These are phyloP conservation scores for Epinephelus lanceolatus DNA, from an alignment of 2,113 vertebrate genomes.

Conservation along the genomic window DNA sequence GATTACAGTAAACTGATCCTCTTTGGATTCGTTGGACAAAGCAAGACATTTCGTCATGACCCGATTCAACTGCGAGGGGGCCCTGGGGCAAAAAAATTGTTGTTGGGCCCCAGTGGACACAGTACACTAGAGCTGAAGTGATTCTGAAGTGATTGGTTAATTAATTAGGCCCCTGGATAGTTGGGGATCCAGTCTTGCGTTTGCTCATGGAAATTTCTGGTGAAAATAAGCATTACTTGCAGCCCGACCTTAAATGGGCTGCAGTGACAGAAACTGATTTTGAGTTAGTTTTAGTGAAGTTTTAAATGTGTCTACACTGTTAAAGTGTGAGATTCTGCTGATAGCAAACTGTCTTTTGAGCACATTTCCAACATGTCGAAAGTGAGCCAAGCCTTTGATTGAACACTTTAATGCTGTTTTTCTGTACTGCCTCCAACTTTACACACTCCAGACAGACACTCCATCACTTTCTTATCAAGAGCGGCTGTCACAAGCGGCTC, in stretches of 20 bases:
- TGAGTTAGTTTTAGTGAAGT: neutral
- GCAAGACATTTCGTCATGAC: neutral
- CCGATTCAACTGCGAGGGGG: neutral
- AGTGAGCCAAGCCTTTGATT: constrained; percentile 49
- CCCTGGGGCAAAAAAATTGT: neutral
- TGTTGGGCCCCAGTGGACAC: neutral
- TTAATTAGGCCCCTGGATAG: neutral
- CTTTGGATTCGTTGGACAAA: neutral
- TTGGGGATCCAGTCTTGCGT: neutral
- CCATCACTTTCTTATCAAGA: constrained; percentile 55
- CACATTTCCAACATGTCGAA: constrained; percentile 14
- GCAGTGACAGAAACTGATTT: neutral
- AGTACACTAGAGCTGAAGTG: neutral
- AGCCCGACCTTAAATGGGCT: neutral
- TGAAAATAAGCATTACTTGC: neutral
- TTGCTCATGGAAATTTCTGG: neutral
- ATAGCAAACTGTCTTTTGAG: constrained; percentile 4
- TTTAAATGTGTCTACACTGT: neutral
- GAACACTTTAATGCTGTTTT: constrained; percentile 47
- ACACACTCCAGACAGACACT: constrained; percentile 47
- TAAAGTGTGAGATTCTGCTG: neutral
- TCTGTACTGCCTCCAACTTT: constrained; percentile 56
- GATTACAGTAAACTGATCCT: neutral
- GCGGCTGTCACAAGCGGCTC: constrained; percentile 34
- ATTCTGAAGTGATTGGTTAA: neutral